phyloP scores from a whole-genome alignment of 2,888 invertebrate genomes.

The Macrostomum cliftonense region DNA sequence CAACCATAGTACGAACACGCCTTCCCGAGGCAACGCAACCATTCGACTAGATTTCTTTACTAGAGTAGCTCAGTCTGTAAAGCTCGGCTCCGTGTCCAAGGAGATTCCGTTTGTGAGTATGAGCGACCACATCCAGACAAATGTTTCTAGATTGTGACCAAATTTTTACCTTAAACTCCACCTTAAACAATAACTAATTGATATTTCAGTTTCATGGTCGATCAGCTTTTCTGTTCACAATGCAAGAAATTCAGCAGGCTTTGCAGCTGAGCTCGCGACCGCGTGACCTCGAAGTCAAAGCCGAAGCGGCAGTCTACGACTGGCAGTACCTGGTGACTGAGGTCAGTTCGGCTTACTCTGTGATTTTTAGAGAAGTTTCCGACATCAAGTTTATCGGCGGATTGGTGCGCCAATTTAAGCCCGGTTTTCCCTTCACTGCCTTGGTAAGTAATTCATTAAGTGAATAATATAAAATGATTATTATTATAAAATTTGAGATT shows the following conservation, averaged over 20 bases:
- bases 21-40: constrained; percentile 69
- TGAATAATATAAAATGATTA: too few species aligned
- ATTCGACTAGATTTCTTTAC: constrained; percentile 41
- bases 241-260: constrained; percentile 45
- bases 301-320: constrained; percentile 31
- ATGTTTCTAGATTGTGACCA: too few species aligned
- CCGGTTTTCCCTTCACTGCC: constrained; percentile 68
- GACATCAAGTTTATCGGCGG: constrained; percentile 67
- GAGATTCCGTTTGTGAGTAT: too few species aligned
- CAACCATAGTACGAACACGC: constrained; percentile 79
- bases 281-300: constrained; percentile 25
- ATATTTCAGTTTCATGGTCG: too few species aligned
- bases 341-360: constrained; percentile 59
- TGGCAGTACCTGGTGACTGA: constrained; percentile 32
- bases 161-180: too few species aligned
- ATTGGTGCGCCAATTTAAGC: constrained; percentile 82
- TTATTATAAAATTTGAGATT: too few species aligned
- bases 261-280: constrained; percentile 11
- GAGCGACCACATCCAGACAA: too few species aligned
- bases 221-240: constrained; percentile 65
- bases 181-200: constrained; percentile 13
- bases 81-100: too few species aligned
- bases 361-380: constrained; percentile 68
- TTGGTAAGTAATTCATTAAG: constrained; percentile 58
- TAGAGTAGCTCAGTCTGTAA: too few species aligned